Evolutionary conservation across 2,797 vertebrate species (phyloP), one percentile per base, ranked within the genome.

Genomic region (Simalia tracyae): DNA sequence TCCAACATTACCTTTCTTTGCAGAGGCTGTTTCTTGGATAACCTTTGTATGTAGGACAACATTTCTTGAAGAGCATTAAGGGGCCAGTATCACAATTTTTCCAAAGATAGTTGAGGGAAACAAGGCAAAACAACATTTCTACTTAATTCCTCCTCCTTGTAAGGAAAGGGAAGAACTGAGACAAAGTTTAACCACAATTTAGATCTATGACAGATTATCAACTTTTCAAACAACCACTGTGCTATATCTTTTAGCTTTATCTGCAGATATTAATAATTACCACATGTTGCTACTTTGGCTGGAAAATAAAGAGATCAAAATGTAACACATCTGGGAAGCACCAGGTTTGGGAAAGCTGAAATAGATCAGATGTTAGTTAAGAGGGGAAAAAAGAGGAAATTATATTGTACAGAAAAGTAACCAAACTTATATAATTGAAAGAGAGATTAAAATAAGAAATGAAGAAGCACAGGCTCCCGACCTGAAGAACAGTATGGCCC

Each of bases 41-140:
- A 57, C 31, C 50, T 54, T 22, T 8, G 31, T 85, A 92, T 59
- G 42, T 59, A 92, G 17, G 76, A 54, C 10, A 92, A 17, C 50
- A 85, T 89, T 66, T 89, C 91, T 92, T 87, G 12, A 64, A 36
- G 28, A 11, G 26, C 19, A 54, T 63, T 91, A 91, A 91, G 86
- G 87, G 84, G 24, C 31, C 76, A 92, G 54, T 26, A 17, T 64
- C 84, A n/a, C 22, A 28, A 46, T 91, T 8, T n/a, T 31, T 24
- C 7, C 50, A 85, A 64, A 22, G 22, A 5, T 56, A 63, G 54
- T 59, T 15, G 17, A 42, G 28, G 19, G 24, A 2, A 59, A 61
- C 10, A 87, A 88, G 1, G 54, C 22, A 91, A 85, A 31, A 89
- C 10, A 46, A 89, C 10, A 46, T 24, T 31, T 31, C 72, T 59